A percentile compares a stretch with the other conserved stretches of the same genome.
phyloP scores from a whole-genome alignment of 1,140 invertebrate genomes.

The Eubasilissa regina region DNA sequence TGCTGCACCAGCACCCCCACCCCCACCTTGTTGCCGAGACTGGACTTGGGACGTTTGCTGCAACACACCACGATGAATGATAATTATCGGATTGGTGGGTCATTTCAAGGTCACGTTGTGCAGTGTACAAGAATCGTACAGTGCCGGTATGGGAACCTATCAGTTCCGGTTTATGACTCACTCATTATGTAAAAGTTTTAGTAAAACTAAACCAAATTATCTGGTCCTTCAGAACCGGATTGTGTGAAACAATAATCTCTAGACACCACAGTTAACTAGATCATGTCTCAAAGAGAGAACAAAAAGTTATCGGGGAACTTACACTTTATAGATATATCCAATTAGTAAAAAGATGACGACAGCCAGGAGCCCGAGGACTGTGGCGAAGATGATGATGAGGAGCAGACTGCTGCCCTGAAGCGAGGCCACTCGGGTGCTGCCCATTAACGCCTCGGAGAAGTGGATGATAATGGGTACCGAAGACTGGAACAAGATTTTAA shows the following conservation, averaged over 20 bases:
- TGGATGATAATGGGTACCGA: constrained; percentile 84
- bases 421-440: constrained; percentile 69
- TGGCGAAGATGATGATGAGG: constrained; percentile 80
- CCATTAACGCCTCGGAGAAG: constrained; percentile 72
- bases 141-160: no score
- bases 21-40: constrained; percentile 62
- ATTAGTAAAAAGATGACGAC: constrained; percentile 83
- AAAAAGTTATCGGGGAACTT: constrained; percentile 64
- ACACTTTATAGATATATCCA: constrained; percentile 85
- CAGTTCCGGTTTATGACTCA: no score
- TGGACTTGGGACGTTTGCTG: constrained; percentile 72
- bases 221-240: no score
- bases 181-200: no score
- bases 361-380: constrained; percentile 80
- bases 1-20: constrained; percentile 60
- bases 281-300: no score
- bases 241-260: no score
- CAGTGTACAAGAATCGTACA: no score
- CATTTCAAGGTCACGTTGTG: no score
- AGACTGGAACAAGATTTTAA: constrained; percentile 66
- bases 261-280: no score
- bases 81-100: no score
- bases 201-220: no score
- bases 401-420: constrained; percentile 73
- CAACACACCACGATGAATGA: constrained; percentile 10